These are phyloP conservation scores for Polypedilum vanderplanki DNA, from an alignment of 1,140 invertebrate genomes.

Conservation along the genomic window DNA sequence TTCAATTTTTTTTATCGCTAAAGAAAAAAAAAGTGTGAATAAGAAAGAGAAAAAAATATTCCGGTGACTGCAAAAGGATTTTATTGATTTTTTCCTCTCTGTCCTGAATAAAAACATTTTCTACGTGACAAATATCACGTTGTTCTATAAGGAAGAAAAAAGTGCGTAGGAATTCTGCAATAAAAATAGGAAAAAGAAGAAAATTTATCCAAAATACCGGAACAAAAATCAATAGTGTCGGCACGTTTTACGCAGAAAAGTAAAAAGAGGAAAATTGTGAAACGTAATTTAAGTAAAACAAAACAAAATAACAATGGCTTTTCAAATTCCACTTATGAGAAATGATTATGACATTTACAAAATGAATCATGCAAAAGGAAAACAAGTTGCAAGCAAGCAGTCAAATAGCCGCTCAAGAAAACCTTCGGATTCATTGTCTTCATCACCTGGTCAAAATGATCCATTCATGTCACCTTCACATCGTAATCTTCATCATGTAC, in stretches of 20 bases:
- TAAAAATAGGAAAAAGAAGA: background rate
- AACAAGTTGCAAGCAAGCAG: slow-evolving; percentile 51
- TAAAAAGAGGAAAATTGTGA: background rate
- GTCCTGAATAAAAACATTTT: background rate
- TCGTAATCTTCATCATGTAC: slow-evolving; percentile 46
- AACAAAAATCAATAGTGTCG: background rate
- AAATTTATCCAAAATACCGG: background rate
- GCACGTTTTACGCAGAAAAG: background rate
- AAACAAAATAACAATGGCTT: slow-evolving; percentile 49
- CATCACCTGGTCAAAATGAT: slow-evolving; percentile 52
- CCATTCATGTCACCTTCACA: slow-evolving; percentile 51
- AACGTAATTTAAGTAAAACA: background rate
- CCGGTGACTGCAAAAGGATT: background rate
- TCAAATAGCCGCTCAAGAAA: slow-evolving; percentile 46
- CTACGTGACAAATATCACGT: background rate
- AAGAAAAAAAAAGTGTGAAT: background rate
- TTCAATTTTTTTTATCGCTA: background rate
- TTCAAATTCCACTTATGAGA: slow-evolving; percentile 68
- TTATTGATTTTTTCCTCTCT: slow-evolving; percentile 24
- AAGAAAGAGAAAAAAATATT: background rate
- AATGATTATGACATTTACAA: slow-evolving; percentile 69
- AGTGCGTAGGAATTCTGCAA: background rate
- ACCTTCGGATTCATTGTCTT: slow-evolving; percentile 56
- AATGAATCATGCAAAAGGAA: slow-evolving; percentile 51
- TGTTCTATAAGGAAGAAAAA: background rate